Base-by-base conservation (phyloP, 2,888 invertebrate species). In the Lottia scabra region DNA sequence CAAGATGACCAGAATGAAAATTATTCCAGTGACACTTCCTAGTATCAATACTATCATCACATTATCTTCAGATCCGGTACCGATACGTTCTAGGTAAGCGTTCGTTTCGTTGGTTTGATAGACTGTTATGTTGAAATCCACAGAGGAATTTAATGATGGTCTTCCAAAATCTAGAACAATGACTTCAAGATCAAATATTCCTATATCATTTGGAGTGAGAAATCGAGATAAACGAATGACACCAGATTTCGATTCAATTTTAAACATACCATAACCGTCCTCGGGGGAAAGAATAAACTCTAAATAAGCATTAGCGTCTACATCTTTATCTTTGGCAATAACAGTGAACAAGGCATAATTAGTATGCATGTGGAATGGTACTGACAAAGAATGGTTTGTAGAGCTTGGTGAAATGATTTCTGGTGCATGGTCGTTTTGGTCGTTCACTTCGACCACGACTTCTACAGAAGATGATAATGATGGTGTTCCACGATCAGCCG, bases 401-500 rank as follows among this genome's bases (percentile, higher is more conserved):
- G 73, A 78, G 66, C 75, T 74, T 13, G 84, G 83, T 56, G 81
- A 82, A n/a, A 80, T 73, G 73, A 86, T 83, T 26, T 72, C 64
- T 19, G 86, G 86, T 8, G 75, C 73, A 72, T 86, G 83, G 70
- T 86, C 86, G 74, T 86, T 86, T 46, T 74, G 76, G 71, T 85
- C 85, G 46, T 75, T 77, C n/a, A 86, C 80, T 1, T 75, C 78
- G 16, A 86, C 76, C 16, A 76, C 63, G 13, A 86, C 79, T 0
- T 73, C 76, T 26, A 79, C 76, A 0, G 82, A 75, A n/a, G 84
- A 80, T n/a, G 83, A 81, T n/a, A 81, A 65, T 4, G 79, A 75
- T 10, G 84, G 83, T 30, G 75, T 77, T 0, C 85, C 85, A 44
- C 76, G 68, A 70, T 86, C 86, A 45, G 75, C 73, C 8, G 84